Evolutionary conservation across 2,113 vertebrate genomes (phyloP).

Genomic region (Chelonoidis abingdonii): DNA sequence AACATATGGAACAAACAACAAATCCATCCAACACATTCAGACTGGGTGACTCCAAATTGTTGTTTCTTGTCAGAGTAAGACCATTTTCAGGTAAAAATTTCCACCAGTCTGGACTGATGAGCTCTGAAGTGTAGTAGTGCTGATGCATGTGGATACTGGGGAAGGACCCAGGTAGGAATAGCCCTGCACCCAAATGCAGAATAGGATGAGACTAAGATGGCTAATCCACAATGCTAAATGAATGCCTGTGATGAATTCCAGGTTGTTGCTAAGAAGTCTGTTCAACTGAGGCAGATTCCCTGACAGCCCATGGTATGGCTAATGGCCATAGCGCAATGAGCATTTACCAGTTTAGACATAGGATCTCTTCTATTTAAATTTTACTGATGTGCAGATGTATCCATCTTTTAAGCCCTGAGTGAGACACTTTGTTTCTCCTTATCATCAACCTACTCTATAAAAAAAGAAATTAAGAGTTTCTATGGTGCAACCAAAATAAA

Average conservation of each 20-base stretch:
- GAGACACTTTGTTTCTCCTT: background rate
- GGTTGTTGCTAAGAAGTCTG: background rate
- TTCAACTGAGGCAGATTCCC: background rate
- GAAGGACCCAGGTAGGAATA: background rate
- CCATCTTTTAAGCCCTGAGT: too few relatives aligned
- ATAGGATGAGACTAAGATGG: rapidly evolving
- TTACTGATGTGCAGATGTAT: rapidly evolving
- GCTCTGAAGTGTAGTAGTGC: background rate
- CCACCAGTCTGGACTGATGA: rapidly evolving
- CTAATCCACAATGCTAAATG: background rate
- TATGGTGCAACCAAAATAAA: background rate
- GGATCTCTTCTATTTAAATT: background rate
- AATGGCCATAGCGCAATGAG: background rate
- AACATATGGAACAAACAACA: background rate
- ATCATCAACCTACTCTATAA: rapidly evolving
- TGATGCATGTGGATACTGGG: rapidly evolving
- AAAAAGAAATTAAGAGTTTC: background rate
- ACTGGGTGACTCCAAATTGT: background rate
- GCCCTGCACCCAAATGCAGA: background rate
- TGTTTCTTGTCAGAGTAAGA: background rate
- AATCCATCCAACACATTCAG: background rate
- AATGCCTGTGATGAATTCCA: background rate
- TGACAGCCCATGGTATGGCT: background rate
- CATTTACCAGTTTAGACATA: background rate
- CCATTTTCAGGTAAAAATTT: background rate